phyloP scores from a whole-genome alignment of 2,113 vertebrate species.

The Gallinago media region DNA sequence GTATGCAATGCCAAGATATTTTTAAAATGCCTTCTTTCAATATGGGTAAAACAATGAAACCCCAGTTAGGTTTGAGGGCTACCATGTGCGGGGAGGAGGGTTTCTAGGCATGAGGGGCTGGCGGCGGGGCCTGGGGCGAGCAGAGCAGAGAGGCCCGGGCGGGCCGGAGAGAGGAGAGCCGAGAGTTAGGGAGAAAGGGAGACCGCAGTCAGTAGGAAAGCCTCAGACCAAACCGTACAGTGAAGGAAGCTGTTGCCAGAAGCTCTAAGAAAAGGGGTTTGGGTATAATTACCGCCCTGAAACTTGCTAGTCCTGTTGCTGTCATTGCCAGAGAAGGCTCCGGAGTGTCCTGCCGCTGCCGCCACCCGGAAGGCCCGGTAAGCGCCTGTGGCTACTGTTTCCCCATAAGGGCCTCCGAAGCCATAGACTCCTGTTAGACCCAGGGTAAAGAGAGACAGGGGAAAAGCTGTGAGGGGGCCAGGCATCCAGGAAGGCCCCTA shows the following conservation, averaged over 20 bases:
- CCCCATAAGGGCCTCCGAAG: conserved; percentile 85
- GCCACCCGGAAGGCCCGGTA: conserved; percentile 85
- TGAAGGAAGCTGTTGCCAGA: conserved; percentile 59
- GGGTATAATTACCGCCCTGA: conserved; percentile 86
- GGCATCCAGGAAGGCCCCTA: neutral
- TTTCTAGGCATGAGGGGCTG: neutral
- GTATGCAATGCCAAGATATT: no score
- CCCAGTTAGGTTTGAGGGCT: neutral
- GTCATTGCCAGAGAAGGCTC: conserved; percentile 83
- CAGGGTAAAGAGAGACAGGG: conserved; percentile 75
- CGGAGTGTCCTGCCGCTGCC: conserved; percentile 80
- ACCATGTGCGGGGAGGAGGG: neutral
- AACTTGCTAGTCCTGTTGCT: conserved; percentile 86
- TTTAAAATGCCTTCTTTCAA: no score
- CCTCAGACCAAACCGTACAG: conserved; percentile 33
- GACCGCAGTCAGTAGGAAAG: conserved; percentile 40
- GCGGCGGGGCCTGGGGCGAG: neutral
- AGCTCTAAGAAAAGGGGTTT: conserved; percentile 66
- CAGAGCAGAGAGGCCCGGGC: neutral
- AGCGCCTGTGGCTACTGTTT: conserved; percentile 82
- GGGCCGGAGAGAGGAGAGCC: conserved; percentile 26
- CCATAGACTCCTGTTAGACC: conserved; percentile 84
- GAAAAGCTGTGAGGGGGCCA: conserved; percentile 72
- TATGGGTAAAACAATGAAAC: no score
- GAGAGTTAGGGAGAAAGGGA: conserved; percentile 53